Conservation (phyloP, 53 echinoderm and acorn worm genomes). For the Temnopleurus reevesii region DNA sequence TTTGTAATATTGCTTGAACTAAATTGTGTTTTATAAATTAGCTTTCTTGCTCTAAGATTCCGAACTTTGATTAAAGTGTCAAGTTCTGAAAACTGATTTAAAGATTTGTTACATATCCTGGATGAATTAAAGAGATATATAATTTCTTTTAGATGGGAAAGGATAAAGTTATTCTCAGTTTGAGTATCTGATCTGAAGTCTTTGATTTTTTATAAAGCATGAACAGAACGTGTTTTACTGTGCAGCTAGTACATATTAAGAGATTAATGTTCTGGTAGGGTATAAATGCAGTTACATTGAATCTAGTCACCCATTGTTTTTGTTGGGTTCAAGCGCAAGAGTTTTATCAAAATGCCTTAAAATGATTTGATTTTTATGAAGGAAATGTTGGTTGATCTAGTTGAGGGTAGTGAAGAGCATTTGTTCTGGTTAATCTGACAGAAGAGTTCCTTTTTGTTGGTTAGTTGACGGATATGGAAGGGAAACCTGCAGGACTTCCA, state of each 20-base stretch:
- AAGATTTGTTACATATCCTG: too few species aligned
- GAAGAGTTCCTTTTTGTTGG: background rate
- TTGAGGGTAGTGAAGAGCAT: background rate
- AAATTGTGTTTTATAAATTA: background rate
- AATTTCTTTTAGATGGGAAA: background rate
- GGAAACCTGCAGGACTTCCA: conserved; percentile 32
- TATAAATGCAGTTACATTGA: background rate
- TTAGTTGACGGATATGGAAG: background rate
- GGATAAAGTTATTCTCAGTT: background rate
- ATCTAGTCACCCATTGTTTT: background rate
- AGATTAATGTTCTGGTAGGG: background rate
- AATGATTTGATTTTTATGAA: background rate
- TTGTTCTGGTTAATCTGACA: background rate
- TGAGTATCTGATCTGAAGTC: background rate
- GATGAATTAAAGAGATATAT: background rate
- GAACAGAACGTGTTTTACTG: background rate
- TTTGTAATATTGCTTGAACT: too few species aligned
- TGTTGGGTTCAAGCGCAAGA: background rate
- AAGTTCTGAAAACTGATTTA: conserved; percentile 10
- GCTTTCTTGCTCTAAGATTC: background rate
- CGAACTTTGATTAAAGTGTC: background rate
- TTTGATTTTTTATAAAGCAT: background rate
- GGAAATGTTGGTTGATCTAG: background rate
- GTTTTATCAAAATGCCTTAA: background rate
- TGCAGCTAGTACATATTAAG: too few species aligned